Percentiles rank a stretch among this genome's conserved stretches.
phyloP scores from a whole-genome alignment of 2,113 vertebrate genomes.

The Cranoglanis bouderius region DNA sequence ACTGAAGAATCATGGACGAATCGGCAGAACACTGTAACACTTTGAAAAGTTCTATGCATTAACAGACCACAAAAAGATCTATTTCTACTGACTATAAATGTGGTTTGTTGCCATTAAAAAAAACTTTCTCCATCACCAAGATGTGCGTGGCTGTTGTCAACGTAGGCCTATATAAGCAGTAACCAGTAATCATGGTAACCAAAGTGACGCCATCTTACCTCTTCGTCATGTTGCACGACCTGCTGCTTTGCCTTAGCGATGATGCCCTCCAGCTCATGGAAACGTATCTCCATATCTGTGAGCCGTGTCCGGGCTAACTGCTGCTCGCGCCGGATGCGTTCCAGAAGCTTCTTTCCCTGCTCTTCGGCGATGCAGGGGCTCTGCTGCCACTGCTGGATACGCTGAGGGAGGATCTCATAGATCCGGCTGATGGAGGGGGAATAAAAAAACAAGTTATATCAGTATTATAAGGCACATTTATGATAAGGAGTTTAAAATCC shows the following conservation, averaged over 20 bases:
- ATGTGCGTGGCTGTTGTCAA: neutral
- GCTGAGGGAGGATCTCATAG: constrained; percentile 94
- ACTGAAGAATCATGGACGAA: neutral
- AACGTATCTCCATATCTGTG: constrained; percentile 92
- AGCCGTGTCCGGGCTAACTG: constrained; percentile 87
- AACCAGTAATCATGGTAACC: too few species aligned
- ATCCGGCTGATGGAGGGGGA: constrained; percentile 77
- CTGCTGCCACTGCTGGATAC: constrained; percentile 97
- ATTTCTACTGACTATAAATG: neutral
- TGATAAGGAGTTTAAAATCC: neutral
- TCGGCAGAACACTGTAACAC: too few species aligned
- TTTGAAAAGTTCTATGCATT: neutral
- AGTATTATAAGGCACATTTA: neutral
- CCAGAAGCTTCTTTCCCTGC: constrained; percentile 92
- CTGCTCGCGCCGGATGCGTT: constrained; percentile 90
- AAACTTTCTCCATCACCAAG: neutral
- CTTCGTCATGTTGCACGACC: constrained; percentile 87
- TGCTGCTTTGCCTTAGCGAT: constrained; percentile 94
- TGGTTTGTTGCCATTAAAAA: neutral
- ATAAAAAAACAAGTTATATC: neutral
- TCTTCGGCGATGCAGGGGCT: constrained; percentile 94
- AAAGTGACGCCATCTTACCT: constrained; percentile 70
- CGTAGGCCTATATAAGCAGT: neutral
- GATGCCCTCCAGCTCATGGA: constrained; percentile 91
- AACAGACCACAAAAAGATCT: neutral